A percentile compares a stretch with the other conserved stretches of the same genome.
phyloP scores from a whole-genome alignment of 1,140 invertebrate species.

The Hylyphantes graminicola region DNA sequence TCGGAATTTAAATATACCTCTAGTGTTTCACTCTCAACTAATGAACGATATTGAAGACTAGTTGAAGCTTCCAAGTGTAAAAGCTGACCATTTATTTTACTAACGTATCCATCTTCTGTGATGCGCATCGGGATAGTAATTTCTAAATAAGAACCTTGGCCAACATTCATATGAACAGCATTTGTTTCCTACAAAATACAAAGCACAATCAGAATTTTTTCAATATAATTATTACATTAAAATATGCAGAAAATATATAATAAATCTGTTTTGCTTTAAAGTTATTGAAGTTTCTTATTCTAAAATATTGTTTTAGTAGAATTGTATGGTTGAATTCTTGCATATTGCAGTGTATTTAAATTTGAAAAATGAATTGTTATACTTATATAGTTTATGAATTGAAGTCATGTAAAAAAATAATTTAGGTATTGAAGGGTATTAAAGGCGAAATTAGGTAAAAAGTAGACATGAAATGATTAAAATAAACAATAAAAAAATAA shows the following conservation, averaged over 20 bases:
- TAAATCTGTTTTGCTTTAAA: too few species aligned
- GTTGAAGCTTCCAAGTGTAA: slow-evolving; percentile 94
- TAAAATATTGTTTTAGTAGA: too few species aligned
- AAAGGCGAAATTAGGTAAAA: too few species aligned
- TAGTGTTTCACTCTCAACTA: slow-evolving; percentile 93
- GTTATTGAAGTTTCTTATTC: too few species aligned
- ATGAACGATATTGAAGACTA: slow-evolving; percentile 86
- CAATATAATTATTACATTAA: not conserved
- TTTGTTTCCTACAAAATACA: slow-evolving; percentile 82
- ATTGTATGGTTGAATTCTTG: not conserved
- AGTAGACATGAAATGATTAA: too few species aligned
- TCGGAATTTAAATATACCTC: slow-evolving; percentile 70
- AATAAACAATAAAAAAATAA: too few species aligned
- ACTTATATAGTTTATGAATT: too few species aligned
- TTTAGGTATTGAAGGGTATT: too few species aligned
- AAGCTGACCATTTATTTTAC: slow-evolving; percentile 91
- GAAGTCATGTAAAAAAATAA: too few species aligned
- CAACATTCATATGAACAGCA: slow-evolving; percentile 93
- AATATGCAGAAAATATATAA: too few species aligned
- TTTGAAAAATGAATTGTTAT: too few species aligned
- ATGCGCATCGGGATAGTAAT: slow-evolving; percentile 95
- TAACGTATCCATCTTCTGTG: slow-evolving; percentile 84
- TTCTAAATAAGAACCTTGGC: slow-evolving; percentile 93
- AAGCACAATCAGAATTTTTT: not conserved
- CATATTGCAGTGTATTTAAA: slow-evolving; percentile 24